Conservation (phyloP, 1,140 invertebrate species). For the Penaeus indicus region DNA sequence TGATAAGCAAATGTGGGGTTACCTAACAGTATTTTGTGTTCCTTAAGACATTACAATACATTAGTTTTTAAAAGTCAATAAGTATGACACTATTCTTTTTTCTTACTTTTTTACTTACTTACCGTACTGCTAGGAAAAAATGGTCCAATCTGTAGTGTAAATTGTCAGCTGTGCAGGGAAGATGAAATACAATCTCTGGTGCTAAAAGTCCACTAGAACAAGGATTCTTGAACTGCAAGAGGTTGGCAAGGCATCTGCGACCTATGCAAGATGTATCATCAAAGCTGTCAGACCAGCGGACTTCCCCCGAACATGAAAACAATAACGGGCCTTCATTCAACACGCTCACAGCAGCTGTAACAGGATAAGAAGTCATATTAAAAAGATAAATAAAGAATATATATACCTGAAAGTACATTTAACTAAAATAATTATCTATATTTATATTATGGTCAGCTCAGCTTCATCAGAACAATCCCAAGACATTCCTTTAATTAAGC, state of each 20-base stretch:
- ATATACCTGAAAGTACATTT: too few species aligned
- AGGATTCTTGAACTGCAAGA: background rate
- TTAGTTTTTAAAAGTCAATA: background rate
- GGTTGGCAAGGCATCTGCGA: background rate
- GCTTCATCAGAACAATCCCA: too few species aligned
- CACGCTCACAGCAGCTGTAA: background rate
- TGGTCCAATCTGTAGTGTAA: background rate
- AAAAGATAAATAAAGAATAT: background rate
- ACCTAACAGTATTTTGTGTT: too few species aligned
- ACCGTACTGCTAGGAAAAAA: background rate
- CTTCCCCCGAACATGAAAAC: conserved; percentile 5
- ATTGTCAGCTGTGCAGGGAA: conserved; percentile 18
- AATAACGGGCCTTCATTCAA: background rate
- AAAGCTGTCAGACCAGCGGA: background rate
- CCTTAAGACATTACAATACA: too few species aligned
- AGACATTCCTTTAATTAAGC: too few species aligned
- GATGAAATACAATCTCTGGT: background rate
- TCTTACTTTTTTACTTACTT: background rate
- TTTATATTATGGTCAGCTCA: too few species aligned
- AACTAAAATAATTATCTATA: too few species aligned
- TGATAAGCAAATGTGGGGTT: too few species aligned
- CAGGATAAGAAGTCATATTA: background rate
- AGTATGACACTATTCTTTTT: background rate
- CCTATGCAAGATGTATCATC: background rate
- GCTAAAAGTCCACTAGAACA: background rate